Evolutionary conservation across 2,888 invertebrate genomes (phyloP).

Genomic region (Diarsia dahlii): DNA sequence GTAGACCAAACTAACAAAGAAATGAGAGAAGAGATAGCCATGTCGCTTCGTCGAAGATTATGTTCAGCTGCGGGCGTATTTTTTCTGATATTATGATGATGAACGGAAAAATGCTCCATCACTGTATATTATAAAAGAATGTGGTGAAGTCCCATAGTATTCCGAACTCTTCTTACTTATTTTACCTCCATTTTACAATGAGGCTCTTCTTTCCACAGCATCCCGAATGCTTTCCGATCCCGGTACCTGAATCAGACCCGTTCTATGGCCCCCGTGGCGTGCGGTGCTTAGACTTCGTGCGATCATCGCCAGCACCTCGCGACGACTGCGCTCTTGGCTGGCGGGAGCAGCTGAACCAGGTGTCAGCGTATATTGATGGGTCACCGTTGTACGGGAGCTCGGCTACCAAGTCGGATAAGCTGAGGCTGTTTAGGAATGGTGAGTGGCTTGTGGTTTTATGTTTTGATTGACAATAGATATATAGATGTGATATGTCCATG

Average conservation of each 20-base stretch:
- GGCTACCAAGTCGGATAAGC: slow-evolving; percentile 92
- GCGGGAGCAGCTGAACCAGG: slow-evolving; percentile 96
- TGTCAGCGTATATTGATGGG: slow-evolving; percentile 95
- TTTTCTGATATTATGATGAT: neutral
- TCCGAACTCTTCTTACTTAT: neutral
- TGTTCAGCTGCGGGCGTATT: neutral
- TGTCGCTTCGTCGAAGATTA: neutral
- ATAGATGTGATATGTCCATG: too few relatives aligned
- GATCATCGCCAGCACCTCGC: slow-evolving; percentile 95
- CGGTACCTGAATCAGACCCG: slow-evolving; percentile 93
- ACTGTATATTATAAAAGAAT: neutral
- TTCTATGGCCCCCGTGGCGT: slow-evolving; percentile 94
- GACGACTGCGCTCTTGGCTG: slow-evolving; percentile 95
- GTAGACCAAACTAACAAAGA: neutral
- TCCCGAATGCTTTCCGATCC: slow-evolving; percentile 96
- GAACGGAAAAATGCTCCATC: neutral
- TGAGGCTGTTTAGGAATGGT: slow-evolving; percentile 95
- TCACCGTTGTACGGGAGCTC: slow-evolving; percentile 96
- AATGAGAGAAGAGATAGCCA: too few relatives aligned
- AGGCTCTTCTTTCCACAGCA: slow-evolving; percentile 88
- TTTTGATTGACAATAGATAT: too few relatives aligned
- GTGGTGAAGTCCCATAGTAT: neutral
- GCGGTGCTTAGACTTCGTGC: slow-evolving; percentile 95
- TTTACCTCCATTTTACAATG: neutral
- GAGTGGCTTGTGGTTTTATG: slow-evolving; percentile 53